Percentiles rank a stretch among this genome's conserved stretches.
phyloP scores from a whole-genome alignment of 1,140 invertebrate genomes.

The Apis dorsata region DNA sequence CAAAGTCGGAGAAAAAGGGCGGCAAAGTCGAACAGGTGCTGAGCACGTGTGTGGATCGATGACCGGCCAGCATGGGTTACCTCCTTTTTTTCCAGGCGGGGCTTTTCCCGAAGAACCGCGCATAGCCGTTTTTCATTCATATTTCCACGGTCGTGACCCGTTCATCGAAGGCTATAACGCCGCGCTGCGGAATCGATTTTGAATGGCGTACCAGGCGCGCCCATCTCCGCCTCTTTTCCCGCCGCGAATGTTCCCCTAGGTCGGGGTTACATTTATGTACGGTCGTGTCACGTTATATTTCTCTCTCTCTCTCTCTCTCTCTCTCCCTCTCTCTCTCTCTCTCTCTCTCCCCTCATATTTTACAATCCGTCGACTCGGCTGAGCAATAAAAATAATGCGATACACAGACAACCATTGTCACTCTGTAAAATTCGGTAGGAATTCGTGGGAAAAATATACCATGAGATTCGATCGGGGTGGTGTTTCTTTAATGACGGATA shows the following conservation, averaged over 20 bases:
- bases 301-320: conserved; percentile 42
- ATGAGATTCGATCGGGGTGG: too few relatives aligned
- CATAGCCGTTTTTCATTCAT: conserved; percentile 80
- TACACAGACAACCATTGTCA: conserved; percentile 44
- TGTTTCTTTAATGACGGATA: neutral
- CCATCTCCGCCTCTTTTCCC: conserved; percentile 66
- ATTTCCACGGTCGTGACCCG: conserved; percentile 76
- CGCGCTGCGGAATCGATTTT: conserved; percentile 77
- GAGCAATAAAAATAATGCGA: conserved; percentile 51
- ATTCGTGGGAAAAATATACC: too few relatives aligned
- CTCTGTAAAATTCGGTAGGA: conserved; percentile 6
- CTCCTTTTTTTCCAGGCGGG: conserved; percentile 62
- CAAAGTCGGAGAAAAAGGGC: conserved; percentile 48
- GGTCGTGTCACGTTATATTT: conserved; percentile 35
- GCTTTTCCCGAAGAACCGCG: conserved; percentile 70
- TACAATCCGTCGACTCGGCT: conserved; percentile 38
- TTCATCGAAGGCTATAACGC: conserved; percentile 71
- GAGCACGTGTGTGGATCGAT: conserved; percentile 78
- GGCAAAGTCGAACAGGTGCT: conserved; percentile 76
- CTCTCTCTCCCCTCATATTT: conserved; percentile 38
- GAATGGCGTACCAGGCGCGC: conserved; percentile 72
- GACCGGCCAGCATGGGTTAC: conserved; percentile 56
- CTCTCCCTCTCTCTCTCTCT: conserved; percentile 25
- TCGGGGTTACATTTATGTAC: conserved; percentile 72
- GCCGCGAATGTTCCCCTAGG: conserved; percentile 67